These are phyloP conservation scores for Papilio demoleus DNA, from an alignment of 2,888 invertebrate species.

Conservation along the genomic window DNA sequence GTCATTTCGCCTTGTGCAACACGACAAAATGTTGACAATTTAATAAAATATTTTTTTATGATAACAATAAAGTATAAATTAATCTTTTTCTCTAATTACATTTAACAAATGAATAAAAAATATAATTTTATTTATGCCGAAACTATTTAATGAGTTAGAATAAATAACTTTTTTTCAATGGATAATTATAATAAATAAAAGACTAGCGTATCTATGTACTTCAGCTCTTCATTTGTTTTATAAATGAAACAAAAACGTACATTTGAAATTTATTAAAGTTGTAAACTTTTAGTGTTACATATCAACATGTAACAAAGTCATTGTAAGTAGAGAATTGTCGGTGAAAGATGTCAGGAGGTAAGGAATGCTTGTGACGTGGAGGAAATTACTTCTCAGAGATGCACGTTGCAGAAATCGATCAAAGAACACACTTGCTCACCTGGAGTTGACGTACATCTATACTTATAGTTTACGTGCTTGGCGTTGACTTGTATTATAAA, in stretches of 20 bases:
- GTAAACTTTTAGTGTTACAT: neutral
- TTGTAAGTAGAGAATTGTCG: conserved; percentile 41
- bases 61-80: neutral
- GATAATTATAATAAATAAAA: too few species aligned
- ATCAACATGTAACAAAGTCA: conserved; percentile 17
- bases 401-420: conserved; percentile 27
- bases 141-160: too few species aligned
- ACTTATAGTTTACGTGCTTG: conserved; percentile 11
- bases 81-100: too few species aligned
- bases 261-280: too few species aligned
- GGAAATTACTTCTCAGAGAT: conserved; percentile 56
- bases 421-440: conserved; percentile 20
- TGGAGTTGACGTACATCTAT: conserved; percentile 14
- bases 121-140: too few species aligned
- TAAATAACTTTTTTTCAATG: too few species aligned
- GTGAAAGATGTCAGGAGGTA: conserved; percentile 43
- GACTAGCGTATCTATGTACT: too few species aligned
- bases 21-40: conserved; percentile 6
- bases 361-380: conserved; percentile 54
- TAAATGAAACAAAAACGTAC: too few species aligned
- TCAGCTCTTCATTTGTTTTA: too few species aligned
- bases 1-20: neutral
- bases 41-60: neutral
- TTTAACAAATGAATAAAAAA: too few species aligned
- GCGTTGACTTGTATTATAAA: neutral